Evolutionary conservation across 2,888 invertebrate species (phyloP).

Genomic region (Phrixothrix hirtus): DNA sequence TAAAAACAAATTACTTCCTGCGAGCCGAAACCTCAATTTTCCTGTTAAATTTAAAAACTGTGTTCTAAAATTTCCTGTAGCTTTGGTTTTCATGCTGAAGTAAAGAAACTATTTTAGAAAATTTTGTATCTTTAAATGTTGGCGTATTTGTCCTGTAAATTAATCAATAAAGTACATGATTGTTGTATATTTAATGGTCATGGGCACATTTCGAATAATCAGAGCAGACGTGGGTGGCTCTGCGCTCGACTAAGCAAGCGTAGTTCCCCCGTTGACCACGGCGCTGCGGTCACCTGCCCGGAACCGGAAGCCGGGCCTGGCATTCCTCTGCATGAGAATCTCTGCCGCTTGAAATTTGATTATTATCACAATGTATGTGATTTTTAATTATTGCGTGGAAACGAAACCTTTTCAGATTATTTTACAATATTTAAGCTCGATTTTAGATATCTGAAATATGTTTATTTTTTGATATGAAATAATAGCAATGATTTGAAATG

Average conservation of each 20-base stretch:
- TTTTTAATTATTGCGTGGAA: no score
- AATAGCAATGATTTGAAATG: no score
- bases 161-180: neutral
- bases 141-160: neutral
- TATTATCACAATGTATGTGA: slow-evolving; percentile 21
- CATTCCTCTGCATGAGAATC: slow-evolving; percentile 51
- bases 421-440: no score
- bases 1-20: no score
- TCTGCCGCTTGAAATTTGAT: slow-evolving; percentile 33
- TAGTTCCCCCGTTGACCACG: slow-evolving; percentile 50
- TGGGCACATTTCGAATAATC: slow-evolving; percentile 36
- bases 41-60: no score
- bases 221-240: slow-evolving; percentile 48
- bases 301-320: slow-evolving; percentile 55
- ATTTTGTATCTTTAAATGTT: neutral
- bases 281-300: slow-evolving; percentile 54
- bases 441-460: no score
- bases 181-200: slow-evolving; percentile 5
- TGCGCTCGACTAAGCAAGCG: slow-evolving; percentile 55
- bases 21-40: no score
- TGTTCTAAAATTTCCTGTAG: no score
- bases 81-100: no score
- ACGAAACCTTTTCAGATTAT: neutral
- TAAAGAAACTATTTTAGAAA: no score
- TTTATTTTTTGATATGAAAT: no score